A percentile compares a stretch with the other conserved stretches of the same genome.
phyloP scores from a whole-genome alignment of 2,113 vertebrate species.

The Rhizomys pruinosus region DNA sequence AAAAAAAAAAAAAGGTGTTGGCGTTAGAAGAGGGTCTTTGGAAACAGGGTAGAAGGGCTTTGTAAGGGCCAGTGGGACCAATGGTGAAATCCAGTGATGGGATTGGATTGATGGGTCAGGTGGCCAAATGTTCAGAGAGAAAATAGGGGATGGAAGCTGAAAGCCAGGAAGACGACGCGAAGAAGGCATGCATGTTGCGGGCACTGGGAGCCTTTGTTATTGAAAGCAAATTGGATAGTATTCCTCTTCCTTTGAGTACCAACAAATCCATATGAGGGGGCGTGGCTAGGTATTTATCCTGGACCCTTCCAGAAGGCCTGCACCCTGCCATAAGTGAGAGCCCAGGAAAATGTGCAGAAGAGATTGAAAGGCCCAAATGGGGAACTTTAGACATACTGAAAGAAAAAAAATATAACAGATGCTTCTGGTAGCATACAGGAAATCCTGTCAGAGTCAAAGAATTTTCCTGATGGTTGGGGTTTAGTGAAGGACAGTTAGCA shows the following conservation, averaged over 20 bases:
- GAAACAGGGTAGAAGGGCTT: neutral
- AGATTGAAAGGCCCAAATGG: slow-evolving; percentile 49
- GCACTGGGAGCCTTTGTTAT: neutral
- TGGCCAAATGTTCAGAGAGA: neutral
- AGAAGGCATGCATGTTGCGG: neutral
- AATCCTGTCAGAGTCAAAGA: slow-evolving; percentile 57
- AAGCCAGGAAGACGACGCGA: neutral
- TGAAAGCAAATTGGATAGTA: neutral
- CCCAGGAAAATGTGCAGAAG: neutral
- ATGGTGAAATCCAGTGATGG: neutral
- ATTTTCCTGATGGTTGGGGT: neutral
- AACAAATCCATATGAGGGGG: neutral
- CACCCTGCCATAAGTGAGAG: fast-evolving
- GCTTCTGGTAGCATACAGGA: slow-evolving; percentile 50
- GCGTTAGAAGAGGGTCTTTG: slow-evolving; percentile 11
- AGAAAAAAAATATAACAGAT: neutral
- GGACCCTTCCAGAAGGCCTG: neutral
- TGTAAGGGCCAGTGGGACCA: neutral
- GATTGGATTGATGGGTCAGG: neutral
- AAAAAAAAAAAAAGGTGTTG: neutral
- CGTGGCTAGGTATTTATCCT: neutral
- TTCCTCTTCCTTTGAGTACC: neutral
- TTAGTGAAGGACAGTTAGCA: neutral
- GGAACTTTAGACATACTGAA: slow-evolving; percentile 17
- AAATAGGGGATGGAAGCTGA: neutral